Evolutionary conservation across 2,888 invertebrate genomes (phyloP), one percentile per base, ranked within the genome.

Genomic region (Notodonta dromedarius): DNA sequence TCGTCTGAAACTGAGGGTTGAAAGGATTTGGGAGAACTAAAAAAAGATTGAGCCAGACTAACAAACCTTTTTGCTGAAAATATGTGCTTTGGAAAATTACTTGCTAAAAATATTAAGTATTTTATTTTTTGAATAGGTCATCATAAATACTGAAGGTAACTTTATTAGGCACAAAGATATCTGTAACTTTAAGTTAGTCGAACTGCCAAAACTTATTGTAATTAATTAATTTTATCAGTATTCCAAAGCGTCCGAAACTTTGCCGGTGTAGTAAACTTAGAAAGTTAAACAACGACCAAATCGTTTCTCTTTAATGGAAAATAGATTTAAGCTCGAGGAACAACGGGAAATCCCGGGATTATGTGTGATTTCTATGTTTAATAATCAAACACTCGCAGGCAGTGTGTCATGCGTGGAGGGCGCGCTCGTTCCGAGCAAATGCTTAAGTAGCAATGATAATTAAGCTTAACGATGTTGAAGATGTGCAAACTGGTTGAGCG

Each of bases 391-490:
- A 9, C 14, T 54, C 14, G 8, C 16, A 52, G 52, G 12, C 71
- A 62, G 73, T 77, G 77, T 78, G 78, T 82, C 78, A 69, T 69
- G 70, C 61, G 68, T 67, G 61, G 56, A 64, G 67, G 69, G 69
- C n/a, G 35, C 5, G 66, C n/a, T 13, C 9, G 67, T 73, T 76
- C 79, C 76, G 76, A 78, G 79, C 71, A 76, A 80, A 77, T 78
- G 72, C 81, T 82, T 82, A 87, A 86, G 83, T 83, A 85, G 87
- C 87, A 86, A 89, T 88, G 80, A 89, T 87, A 91, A 92, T 93
- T 89, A 92, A 87, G 83, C 81, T 76, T 79, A 88, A 93, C 85
- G 86, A 83, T 76, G 84, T 85, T 77, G 79, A 85, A 87, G 84
- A 90, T 88, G 89, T 87, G 90, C 82, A 83, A 91, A 90, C 87